phyloP scores from a whole-genome alignment of 2,888 invertebrate species.

The Merodon equestris region DNA sequence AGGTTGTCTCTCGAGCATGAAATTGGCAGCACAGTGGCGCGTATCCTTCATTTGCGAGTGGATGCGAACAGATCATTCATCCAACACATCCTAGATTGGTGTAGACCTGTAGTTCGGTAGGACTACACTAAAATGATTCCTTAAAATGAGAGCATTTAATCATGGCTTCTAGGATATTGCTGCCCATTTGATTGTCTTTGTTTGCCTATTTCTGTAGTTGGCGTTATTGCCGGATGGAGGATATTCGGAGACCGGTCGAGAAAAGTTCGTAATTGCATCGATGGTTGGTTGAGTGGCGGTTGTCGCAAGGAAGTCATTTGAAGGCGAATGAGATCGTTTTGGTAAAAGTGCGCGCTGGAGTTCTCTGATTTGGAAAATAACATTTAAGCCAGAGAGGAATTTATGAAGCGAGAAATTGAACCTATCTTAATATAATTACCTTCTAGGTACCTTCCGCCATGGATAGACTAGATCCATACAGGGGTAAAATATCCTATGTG shows the following conservation, averaged over 20 bases:
- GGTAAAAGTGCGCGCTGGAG: background rate
- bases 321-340: constrained; percentile 24
- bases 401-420: too few relatives aligned
- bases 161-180: constrained; percentile 53
- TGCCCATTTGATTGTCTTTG: constrained; percentile 43
- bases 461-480: too few relatives aligned
- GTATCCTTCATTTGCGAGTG: constrained; percentile 25
- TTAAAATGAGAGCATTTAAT: constrained; percentile 66
- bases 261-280: constrained; percentile 58
- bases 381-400: too few relatives aligned
- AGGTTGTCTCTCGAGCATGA: constrained; percentile 60
- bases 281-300: constrained; percentile 28
- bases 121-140: constrained; percentile 50
- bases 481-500: too few relatives aligned
- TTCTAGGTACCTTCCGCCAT: too few relatives aligned
- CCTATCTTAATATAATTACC: too few relatives aligned
- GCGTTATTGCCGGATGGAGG: constrained; percentile 5
- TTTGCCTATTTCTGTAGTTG: constrained; percentile 31
- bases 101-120: constrained; percentile 26
- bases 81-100: background rate
- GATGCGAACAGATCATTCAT: constrained; percentile 59
- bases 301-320: constrained; percentile 45
- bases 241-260: constrained; percentile 29
- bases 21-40: constrained; percentile 51
- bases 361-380: too few relatives aligned